phyloP scores from a whole-genome alignment of 2,888 invertebrate genomes.

The Auanema sp. region DNA sequence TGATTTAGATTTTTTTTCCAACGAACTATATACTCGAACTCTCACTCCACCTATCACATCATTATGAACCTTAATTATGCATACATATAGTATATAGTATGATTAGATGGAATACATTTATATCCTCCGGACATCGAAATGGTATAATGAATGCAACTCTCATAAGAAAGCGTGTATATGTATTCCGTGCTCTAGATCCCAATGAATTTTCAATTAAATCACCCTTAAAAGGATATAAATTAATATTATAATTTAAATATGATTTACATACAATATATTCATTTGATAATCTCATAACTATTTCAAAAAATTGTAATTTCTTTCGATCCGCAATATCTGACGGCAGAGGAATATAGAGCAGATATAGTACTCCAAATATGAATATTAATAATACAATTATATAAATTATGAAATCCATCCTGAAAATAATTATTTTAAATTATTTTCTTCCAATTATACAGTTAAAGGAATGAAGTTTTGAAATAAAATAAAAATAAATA shows the following conservation, averaged over 20 bases:
- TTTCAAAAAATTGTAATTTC: conserved; percentile 54
- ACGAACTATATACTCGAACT: conserved; percentile 50
- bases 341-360: conserved; percentile 52
- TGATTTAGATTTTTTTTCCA: conserved; percentile 29
- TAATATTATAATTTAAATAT: conserved; percentile 12
- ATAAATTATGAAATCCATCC: neutral
- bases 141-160: conserved; percentile 19
- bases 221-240: conserved; percentile 34
- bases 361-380: conserved; percentile 28
- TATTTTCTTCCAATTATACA: too few relatives aligned
- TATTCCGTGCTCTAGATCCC: conserved; percentile 47
- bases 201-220: conserved; percentile 47
- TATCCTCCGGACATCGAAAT: conserved; percentile 3
- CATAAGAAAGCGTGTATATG: conserved; percentile 40
- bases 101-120: conserved; percentile 3
- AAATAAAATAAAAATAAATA: neutral
- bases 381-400: conserved; percentile 29
- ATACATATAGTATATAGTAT: neutral
- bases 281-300: conserved; percentile 50
- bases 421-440: too few relatives aligned
- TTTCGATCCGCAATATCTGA: conserved; percentile 51
- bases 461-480: neutral
- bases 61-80: conserved; percentile 13
- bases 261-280: conserved; percentile 48
- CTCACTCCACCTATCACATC: conserved; percentile 43